Base-by-base conservation (phyloP, 1,140 invertebrate species). In the Oncopodura yosiiana region DNA sequence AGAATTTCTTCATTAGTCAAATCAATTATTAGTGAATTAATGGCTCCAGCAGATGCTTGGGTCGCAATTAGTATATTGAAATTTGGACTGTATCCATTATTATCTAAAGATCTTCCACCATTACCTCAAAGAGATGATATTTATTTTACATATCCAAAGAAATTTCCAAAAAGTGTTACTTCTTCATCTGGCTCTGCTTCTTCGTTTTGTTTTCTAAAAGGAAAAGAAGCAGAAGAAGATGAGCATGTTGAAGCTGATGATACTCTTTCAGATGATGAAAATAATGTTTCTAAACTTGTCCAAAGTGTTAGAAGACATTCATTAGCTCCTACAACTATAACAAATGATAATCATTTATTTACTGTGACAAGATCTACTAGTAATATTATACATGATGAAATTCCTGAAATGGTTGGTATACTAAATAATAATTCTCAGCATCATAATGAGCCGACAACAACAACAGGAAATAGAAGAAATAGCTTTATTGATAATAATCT, bases 41-140 rank as follows among this genome's bases (percentile, higher is more conserved):
- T 64, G 62, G 58, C 62, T 9, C 62, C 62, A 37, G 55, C 62
- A 11, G 62, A 64, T 55, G 62, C 54, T 2, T 51, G 19, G 19
- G 44, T 58, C 2, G 55, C 51, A 2, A 53, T 56, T 3, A 42
- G 30, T 19, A 23, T 61, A 19, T 44, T 64, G 3, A 53, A 56
- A 41, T 64, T 36, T 42, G 62, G 58, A 16, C 49, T 64, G 9
- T 53, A 46, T 26, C 62, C 62, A 18, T 34, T 64, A 4, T 43
- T 64, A 14, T 56, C 62, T 5, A 30, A 39, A 30, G 62, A 64
- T 11, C 30, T 60, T 27, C 62, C 62, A 0, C 62, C 54, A 2
- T 44, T 64, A 12, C 62, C 62, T 16, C n/a, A 48, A 14, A 53
- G 49, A 36, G 51, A 53, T 23, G 52, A 53, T 21, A 52, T 24